These are phyloP conservation scores for Porites lutea DNA, from an alignment of 64 coral and sea anemone species.

Conservation along the genomic window DNA sequence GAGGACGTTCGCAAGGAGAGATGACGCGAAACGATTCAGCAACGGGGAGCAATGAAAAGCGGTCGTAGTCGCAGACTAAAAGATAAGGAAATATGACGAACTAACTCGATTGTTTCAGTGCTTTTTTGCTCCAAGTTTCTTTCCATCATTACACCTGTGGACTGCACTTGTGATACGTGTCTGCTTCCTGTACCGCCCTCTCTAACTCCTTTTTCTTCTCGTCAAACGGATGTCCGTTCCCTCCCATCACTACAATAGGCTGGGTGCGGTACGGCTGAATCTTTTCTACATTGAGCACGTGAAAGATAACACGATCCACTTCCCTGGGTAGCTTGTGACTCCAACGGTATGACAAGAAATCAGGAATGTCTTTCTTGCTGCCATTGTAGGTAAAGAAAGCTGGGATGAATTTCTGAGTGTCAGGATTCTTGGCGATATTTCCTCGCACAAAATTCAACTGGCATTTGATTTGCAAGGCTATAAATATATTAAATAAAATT, in stretches of 20 bases:
- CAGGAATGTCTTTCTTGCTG: constrained; percentile 69
- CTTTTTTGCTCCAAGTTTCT: not conserved
- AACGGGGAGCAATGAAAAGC: too few relatives aligned
- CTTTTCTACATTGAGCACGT: constrained; percentile 82
- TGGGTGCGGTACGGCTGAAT: constrained; percentile 79
- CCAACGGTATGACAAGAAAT: constrained; percentile 71
- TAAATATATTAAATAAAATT: not conserved
- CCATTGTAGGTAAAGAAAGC: constrained; percentile 81
- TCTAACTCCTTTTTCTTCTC: constrained; percentile 70
- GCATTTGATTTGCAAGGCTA: constrained; percentile 71
- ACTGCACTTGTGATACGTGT: constrained; percentile 43
- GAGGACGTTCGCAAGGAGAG: too few relatives aligned
- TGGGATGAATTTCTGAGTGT: constrained; percentile 72
- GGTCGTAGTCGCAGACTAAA: too few relatives aligned
- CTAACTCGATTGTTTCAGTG: too few relatives aligned
- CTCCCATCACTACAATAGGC: constrained; percentile 77
- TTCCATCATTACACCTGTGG: not conserved
- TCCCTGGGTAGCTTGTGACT: constrained; percentile 74
- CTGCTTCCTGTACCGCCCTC: constrained; percentile 57
- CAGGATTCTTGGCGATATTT: constrained; percentile 73
- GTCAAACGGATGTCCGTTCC: constrained; percentile 80
- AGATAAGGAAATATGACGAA: too few relatives aligned
- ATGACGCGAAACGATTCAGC: too few relatives aligned
- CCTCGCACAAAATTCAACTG: constrained; percentile 84
- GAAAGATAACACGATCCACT: constrained; percentile 81